phyloP scores from a whole-genome alignment of 1,140 invertebrate species.

The Zaprionus kolodkinae region DNA sequence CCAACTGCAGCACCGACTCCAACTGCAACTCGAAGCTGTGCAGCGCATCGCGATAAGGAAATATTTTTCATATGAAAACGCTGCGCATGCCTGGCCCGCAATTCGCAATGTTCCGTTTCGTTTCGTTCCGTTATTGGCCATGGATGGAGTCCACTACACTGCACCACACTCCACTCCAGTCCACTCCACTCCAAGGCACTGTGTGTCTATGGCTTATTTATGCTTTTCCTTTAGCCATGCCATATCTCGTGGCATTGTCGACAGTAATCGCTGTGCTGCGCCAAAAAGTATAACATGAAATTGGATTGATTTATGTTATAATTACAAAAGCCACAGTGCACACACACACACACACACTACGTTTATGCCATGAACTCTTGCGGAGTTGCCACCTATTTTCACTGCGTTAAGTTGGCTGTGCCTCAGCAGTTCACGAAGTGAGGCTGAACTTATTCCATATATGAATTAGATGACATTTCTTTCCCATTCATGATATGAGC shows the following conservation, averaged over 20 bases:
- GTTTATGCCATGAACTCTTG: too few relatives aligned
- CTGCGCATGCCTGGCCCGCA: constrained; percentile 42
- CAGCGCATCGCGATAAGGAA: constrained; percentile 77
- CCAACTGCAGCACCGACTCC: constrained; percentile 13
- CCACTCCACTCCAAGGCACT: background rate
- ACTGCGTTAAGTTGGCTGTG: too few relatives aligned
- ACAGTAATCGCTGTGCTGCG: constrained; percentile 75
- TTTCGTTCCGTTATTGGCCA: constrained; percentile 71
- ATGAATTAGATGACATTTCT: too few relatives aligned
- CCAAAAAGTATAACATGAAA: constrained; percentile 78
- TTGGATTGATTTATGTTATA: constrained; percentile 82
- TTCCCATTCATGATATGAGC: too few relatives aligned
- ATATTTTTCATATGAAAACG: constrained; percentile 72
- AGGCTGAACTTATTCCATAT: too few relatives aligned
- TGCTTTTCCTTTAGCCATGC: constrained; percentile 79
- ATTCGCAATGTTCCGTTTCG: constrained; percentile 30
- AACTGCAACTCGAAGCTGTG: constrained; percentile 20
- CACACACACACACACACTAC: too few relatives aligned
- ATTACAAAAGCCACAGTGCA: constrained; percentile 52
- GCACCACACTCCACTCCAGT: too few relatives aligned
- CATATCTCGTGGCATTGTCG: constrained; percentile 77
- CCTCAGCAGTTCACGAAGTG: too few relatives aligned
- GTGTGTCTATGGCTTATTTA: constrained; percentile 68
- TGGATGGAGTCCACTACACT: constrained; percentile 35
- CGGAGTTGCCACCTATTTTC: too few relatives aligned